Base-by-base conservation (phyloP, 1,140 invertebrate genomes). In the Thaumatotibia leucotreta region DNA sequence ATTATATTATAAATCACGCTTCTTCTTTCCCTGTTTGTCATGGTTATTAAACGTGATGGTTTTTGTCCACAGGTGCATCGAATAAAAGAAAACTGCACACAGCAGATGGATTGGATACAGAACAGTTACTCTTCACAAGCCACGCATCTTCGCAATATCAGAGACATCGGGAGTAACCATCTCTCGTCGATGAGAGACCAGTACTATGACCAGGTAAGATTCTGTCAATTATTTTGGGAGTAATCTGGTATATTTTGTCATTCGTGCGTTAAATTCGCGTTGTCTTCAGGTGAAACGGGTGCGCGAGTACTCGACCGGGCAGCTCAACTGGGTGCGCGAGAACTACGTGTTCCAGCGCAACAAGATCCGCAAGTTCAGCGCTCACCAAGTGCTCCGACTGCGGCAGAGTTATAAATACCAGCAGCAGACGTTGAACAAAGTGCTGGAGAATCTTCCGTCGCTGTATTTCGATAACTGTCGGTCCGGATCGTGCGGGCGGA, bases 301-400 rank as follows among this genome's bases (percentile, higher is more conserved):
- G n/a, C 93, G 96, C 52, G 96, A 97, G 77, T 98, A 98, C 84
- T 97, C 97, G 6, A 96, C 95, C 2, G 93, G 94, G 67, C 97
- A 98, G 87, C 92, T 99, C 69, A 97, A 97, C 82, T 97, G 97
- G 95, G 96, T 99, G 61, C 93, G 97, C 61, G 97, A 98, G 82
- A 98, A 98, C 85, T 99, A 99, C 88, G 95, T 98, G 77, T 97
- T 97, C 93, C 98, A 99, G 91, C 93, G 97, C 11, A 96, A 98
- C 82, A 95, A 97, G 78, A 97, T 99, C 63, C 93, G 97, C 11
- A 98, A 99, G 85, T 99, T 98, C 91, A 97, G 97, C 85, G 95
- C 96, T 0, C 96, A 98, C 78, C 97, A 99, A 84, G 94, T 98
- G 32, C 88, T 98, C 11, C 93, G 96, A 52, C 91, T 98, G 2